A percentile compares a stretch with the other conserved stretches of the same genome.
These are phyloP conservation scores for Phragmatobia fuliginosa DNA, from an alignment of 2,888 invertebrate species.

Conservation along the genomic window DNA sequence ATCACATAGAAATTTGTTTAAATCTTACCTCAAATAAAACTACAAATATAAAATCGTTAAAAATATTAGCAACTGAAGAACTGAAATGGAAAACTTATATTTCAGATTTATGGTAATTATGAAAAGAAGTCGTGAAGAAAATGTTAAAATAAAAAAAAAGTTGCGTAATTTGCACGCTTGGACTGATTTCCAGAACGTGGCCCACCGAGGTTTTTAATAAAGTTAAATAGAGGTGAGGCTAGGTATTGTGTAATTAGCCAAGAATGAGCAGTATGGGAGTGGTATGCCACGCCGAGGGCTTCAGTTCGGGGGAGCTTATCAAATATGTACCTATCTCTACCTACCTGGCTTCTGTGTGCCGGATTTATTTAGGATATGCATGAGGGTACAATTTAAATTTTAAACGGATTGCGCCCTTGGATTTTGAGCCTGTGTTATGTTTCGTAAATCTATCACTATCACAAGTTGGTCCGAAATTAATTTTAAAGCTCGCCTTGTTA, in stretches of 20 bases:
- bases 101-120: not conserved
- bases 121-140: not conserved
- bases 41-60: not conserved
- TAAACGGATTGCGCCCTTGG: conserved; percentile 86
- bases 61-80: not conserved
- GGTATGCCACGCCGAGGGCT: conserved; percentile 60
- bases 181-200: conserved; percentile 47
- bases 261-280: conserved; percentile 67
- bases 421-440: conserved; percentile 79
- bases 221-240: conserved; percentile 72
- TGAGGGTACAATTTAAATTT: conserved; percentile 86
- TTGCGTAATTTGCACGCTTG: conserved; percentile 36
- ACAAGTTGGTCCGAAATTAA: conserved; percentile 56
- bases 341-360: conserved; percentile 78
- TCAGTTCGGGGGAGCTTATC: conserved; percentile 75
- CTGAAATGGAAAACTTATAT: not conserved
- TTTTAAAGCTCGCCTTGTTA: conserved; percentile 71
- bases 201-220: conserved; percentile 63
- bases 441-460: conserved; percentile 83
- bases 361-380: conserved; percentile 87
- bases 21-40: not conserved
- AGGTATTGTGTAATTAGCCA: conserved; percentile 79
- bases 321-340: conserved; percentile 84
- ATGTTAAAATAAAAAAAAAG: conserved; percentile 23
- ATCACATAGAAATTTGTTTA: not conserved